phyloP scores from a whole-genome alignment of 2,888 invertebrate species.

The Scaptomyza parva region DNA sequence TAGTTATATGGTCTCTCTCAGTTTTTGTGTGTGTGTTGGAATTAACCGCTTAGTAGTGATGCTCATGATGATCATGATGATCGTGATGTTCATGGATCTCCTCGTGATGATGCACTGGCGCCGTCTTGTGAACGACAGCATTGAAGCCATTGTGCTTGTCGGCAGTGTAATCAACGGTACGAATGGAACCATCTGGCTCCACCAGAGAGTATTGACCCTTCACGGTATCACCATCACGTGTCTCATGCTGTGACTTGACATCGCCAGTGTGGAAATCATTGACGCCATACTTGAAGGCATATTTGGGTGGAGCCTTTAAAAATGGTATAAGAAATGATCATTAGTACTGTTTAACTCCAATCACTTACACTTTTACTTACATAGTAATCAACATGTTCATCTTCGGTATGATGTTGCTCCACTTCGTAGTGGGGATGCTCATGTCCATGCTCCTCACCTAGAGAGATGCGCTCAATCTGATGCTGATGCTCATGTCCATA shows the following conservation, averaged over 20 bases:
- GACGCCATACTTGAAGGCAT: conserved; percentile 86
- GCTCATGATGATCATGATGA: conserved; percentile 69
- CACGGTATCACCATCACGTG: conserved; percentile 88
- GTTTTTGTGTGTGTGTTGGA: conserved; percentile 14
- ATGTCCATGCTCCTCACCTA: conserved; percentile 80
- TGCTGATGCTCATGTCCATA: conserved; percentile 75
- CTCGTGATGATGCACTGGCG: conserved; percentile 83
- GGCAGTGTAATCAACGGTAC: conserved; percentile 86
- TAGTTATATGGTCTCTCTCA: conserved; percentile 51
- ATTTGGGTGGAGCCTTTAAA: conserved; percentile 87
- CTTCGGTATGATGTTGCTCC: conserved; percentile 76
- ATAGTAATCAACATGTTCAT: conserved; percentile 88
- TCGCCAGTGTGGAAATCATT: conserved; percentile 87
- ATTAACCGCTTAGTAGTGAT: conserved; percentile 60
- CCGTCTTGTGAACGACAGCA: conserved; percentile 85
- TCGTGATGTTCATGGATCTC: conserved; percentile 58
- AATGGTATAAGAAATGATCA: conserved; percentile 30
- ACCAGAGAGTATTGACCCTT: conserved; percentile 89
- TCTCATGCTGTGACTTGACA: conserved; percentile 88
- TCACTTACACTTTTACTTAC: conserved; percentile 85
- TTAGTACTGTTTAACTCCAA: neutral
- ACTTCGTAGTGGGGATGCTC: conserved; percentile 83
- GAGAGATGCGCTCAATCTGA: conserved; percentile 81
- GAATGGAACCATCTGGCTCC: conserved; percentile 90
- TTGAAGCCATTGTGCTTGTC: conserved; percentile 85